phyloP scores from a whole-genome alignment of 2,797 vertebrate species.

The Alfaro cultratus region DNA sequence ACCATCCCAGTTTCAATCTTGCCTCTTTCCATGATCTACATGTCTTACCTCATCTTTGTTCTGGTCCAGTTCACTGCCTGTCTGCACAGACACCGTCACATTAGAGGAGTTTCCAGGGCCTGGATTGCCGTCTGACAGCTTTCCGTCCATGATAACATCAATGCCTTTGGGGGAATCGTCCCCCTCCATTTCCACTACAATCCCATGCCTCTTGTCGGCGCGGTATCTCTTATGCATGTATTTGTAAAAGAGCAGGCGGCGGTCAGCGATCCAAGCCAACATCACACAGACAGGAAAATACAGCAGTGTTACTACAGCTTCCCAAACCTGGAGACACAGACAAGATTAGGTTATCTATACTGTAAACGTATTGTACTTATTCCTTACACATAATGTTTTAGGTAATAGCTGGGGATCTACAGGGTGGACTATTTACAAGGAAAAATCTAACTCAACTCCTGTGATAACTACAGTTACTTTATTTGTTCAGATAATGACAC shows the following conservation, averaged over 20 bases:
- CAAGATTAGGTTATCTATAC: slow-evolving; percentile 2
- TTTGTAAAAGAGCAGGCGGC: slow-evolving; percentile 93
- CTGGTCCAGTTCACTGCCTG: slow-evolving; percentile 84
- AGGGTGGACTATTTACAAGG: neutral
- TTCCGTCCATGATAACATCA: slow-evolving; percentile 87
- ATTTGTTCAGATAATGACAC: neutral
- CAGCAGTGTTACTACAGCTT: slow-evolving; percentile 88
- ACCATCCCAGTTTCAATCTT: neutral
- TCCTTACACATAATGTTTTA: neutral
- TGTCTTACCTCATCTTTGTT: slow-evolving; percentile 86
- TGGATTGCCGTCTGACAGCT: slow-evolving; percentile 68
- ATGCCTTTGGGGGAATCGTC: slow-evolving; percentile 85
- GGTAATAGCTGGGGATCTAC: neutral
- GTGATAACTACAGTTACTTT: neutral
- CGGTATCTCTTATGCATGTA: slow-evolving; percentile 94
- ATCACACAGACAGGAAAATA: slow-evolving; percentile 95
- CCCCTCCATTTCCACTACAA: slow-evolving; percentile 93
- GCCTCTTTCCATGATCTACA: neutral
- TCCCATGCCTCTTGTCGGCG: slow-evolving; percentile 91
- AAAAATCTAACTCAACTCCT: neutral
- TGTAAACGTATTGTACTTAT: neutral
- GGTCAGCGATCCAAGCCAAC: slow-evolving; percentile 95
- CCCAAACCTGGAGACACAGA: slow-evolving; percentile 85
- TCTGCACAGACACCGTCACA: slow-evolving; percentile 76
- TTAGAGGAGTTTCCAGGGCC: slow-evolving; percentile 65